Evolutionary conservation across 1,140 invertebrate species (phyloP).

Genomic region (Drosophila watanabei): DNA sequence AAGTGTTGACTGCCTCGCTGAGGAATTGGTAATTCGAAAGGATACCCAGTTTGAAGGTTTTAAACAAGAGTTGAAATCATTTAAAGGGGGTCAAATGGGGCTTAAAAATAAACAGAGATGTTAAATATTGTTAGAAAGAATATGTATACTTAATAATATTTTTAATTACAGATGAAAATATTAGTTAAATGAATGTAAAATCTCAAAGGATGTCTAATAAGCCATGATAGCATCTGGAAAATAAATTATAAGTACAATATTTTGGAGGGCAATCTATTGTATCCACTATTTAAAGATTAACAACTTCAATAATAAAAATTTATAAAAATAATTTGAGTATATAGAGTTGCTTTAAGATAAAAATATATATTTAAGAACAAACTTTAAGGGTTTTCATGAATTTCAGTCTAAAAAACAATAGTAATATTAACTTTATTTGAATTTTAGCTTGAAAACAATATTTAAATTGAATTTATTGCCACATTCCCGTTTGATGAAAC

Average conservation of each 20-base stretch:
- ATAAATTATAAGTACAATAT: neutral
- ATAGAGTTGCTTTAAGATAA: too few species aligned
- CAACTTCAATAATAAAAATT: neutral
- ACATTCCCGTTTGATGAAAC: neutral
- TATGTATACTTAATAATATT: neutral
- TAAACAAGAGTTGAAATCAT: slow-evolving; percentile 11
- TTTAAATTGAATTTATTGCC: neutral
- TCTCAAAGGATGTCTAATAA: too few species aligned
- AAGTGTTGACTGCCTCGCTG: slow-evolving; percentile 34
- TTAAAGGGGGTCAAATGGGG: slow-evolving; percentile 3
- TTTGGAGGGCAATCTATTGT: neutral
- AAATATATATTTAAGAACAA: neutral
- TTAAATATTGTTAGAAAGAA: neutral
- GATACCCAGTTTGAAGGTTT: slow-evolving; percentile 3
- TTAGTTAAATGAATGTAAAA: neutral
- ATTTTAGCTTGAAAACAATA: neutral
- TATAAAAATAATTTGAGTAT: neutral
- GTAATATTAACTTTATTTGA: too few species aligned
- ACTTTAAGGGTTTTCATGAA: neutral
- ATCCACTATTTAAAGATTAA: neutral
- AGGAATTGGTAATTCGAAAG: slow-evolving; percentile 44
- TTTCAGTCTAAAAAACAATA: too few species aligned
- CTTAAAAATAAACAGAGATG: neutral
- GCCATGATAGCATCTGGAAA: too few species aligned
- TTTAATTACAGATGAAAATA: neutral